Base-by-base conservation (phyloP, 2,113 vertebrate species). In the Notothenia rossii region DNA sequence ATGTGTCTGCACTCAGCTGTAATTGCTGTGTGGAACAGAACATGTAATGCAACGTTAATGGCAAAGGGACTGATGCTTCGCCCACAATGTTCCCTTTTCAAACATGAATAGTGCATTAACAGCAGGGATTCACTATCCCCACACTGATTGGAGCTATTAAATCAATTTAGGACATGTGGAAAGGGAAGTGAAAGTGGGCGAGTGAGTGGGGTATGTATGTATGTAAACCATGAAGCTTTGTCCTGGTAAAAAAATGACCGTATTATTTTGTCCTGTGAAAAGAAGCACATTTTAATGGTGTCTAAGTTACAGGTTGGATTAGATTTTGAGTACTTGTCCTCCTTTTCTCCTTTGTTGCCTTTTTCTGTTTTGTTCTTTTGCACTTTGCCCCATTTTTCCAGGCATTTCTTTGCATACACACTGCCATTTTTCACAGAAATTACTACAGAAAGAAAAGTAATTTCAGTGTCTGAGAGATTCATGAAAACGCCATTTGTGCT, bases 81-180 rank as follows among this genome's bases (percentile, higher is more conserved):
- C 69, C 72, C 65, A 83, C 78, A 69, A 68, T 67, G 79, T 69
- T 43, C 65, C 56, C 84, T 73, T 84, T 86, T 83, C 77, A 87
- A 78, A 85, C 79, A 74, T 18, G 51, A 82, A 79, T 59, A 84
- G 79, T 92, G 90, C 91, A 91, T 92, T 87, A 90, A 82, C 85
- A 68, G 77, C 84, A 75, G 88, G 83, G 76, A 88, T 70, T 59
- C 86, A 72, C 81, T 45, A 43, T 82, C 59, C 56, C 61, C n/a
- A 20, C 68, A 53, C 72, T 89, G 91, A 93, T 84, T 90, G 86
- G 81, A 86, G 86, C 86, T 85, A 90, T 93, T 91, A 89, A 82
- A 91, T 89, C 87, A 89, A 92, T 89, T 90, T 85, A 87, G 84
- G 60, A 81, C 73, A 83, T 79, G 76, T 54, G 70, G 36, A 84